Conservation (phyloP, 2,888 invertebrate species). For the Leptopilina syphax region DNA sequence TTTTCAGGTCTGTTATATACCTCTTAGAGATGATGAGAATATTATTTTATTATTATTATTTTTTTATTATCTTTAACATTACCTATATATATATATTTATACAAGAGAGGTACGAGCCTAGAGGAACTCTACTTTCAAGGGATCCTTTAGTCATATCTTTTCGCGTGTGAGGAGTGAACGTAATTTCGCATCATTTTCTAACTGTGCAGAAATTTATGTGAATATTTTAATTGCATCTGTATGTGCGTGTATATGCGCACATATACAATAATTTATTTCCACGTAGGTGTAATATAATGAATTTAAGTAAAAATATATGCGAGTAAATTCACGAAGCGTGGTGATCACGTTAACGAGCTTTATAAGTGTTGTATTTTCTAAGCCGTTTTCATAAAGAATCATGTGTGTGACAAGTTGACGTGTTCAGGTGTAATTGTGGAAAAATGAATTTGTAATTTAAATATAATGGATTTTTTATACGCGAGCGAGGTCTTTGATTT, state of each 20-base stretch:
- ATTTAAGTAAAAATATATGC: slow-evolving; percentile 13
- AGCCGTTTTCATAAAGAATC: slow-evolving; percentile 17
- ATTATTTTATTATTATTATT: not conserved
- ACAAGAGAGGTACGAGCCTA: not conserved
- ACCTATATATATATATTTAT: not conserved
- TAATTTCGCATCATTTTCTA: slow-evolving; percentile 12
- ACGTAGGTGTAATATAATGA: not conserved
- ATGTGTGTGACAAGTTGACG: slow-evolving; percentile 20
- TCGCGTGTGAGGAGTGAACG: slow-evolving; percentile 27
- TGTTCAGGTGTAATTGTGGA: slow-evolving; percentile 17
- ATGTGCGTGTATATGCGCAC: not conserved
- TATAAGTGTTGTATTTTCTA: slow-evolving; percentile 18
- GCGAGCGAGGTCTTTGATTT: not conserved
- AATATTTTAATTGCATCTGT: not conserved
- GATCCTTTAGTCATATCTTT: slow-evolving; percentile 27
- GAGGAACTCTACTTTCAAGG: slow-evolving; percentile 8
- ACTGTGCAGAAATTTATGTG: slow-evolving; percentile 12
- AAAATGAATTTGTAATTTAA: slow-evolving; percentile 12
- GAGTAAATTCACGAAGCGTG: slow-evolving; percentile 19
- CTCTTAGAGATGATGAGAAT: not conserved
- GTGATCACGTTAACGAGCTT: slow-evolving; percentile 32
- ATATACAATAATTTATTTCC: not conserved
- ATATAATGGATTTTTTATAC: slow-evolving; percentile 11
- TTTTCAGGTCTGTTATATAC: not conserved
- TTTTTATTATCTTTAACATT: not conserved